A percentile compares a stretch with the other conserved stretches of the same genome.
phyloP scores from a whole-genome alignment of 2,888 invertebrate genomes.

The Drosophila robusta region DNA sequence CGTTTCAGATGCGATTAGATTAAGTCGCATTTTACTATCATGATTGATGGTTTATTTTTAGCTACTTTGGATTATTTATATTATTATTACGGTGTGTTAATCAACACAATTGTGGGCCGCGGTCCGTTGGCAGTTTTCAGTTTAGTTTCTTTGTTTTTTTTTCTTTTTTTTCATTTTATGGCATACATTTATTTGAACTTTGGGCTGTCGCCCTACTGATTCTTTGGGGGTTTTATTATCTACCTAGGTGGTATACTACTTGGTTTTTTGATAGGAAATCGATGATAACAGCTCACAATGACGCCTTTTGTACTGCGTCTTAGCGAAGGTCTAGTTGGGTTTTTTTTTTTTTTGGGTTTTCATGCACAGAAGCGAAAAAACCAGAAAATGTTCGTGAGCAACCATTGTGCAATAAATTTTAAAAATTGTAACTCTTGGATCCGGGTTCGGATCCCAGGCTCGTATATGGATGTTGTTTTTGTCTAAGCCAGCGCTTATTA shows the following conservation, averaged over 20 bases:
- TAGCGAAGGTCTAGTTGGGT: constrained; percentile 9
- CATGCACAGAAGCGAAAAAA: not conserved
- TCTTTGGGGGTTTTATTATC: constrained; percentile 34
- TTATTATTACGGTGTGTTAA: constrained; percentile 50
- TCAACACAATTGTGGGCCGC: constrained; percentile 49
- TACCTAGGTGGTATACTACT: constrained; percentile 30
- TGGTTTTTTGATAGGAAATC: constrained; percentile 30
- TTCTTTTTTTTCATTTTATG: constrained; percentile 33
- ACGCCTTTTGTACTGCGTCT: constrained; percentile 20
- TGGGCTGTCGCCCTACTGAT: constrained; percentile 33
- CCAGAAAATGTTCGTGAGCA: not conserved
- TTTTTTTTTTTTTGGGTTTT: not conserved
- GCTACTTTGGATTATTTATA: constrained; percentile 72
- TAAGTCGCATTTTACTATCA: constrained; percentile 52
- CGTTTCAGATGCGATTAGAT: constrained; percentile 70
- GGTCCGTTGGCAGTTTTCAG: constrained; percentile 1
- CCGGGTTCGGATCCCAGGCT: too few species aligned
- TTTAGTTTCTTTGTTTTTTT: too few species aligned
- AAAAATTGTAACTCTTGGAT: too few species aligned
- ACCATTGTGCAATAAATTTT: too few species aligned
- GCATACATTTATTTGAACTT: constrained; percentile 56
- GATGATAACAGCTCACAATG: constrained; percentile 21
- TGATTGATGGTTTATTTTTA: constrained; percentile 77
- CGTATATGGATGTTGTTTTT: too few species aligned
- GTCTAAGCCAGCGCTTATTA: too few species aligned